Conservation (phyloP, 2,797 vertebrate species). For the Sarcoramphus papa region DNA sequence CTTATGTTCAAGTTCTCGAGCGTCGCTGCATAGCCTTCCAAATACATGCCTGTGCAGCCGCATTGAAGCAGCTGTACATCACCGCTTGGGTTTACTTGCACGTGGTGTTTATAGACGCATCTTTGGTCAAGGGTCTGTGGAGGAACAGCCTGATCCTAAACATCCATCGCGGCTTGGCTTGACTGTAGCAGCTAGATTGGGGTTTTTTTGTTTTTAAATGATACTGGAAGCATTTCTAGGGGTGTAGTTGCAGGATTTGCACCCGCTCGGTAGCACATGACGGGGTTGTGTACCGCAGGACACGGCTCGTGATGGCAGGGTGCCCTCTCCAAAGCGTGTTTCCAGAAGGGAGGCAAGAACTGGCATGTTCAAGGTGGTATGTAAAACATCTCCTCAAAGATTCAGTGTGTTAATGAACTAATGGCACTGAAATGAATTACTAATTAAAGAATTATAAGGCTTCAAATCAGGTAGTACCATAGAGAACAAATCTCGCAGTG, state of each 20-base stretch:
- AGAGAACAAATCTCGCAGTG: background rate
- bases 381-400: background rate
- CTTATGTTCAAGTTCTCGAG: background rate
- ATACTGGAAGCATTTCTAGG: background rate
- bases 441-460: background rate
- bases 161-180: accelerated
- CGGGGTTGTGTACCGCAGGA: background rate
- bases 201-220: background rate
- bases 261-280: accelerated
- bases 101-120: background rate
- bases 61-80: background rate
- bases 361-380: background rate
- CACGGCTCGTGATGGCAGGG: accelerated
- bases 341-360: background rate
- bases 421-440: background rate
- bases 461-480: background rate
- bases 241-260: background rate
- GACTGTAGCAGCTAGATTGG: accelerated
- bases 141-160: background rate
- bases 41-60: accelerated
- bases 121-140: background rate
- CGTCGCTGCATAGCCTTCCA: background rate
- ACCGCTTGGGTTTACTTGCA: accelerated
- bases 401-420: background rate
- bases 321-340: background rate